These are phyloP conservation scores for Neopelma chrysocephalum DNA, from an alignment of 2,797 vertebrate species.

Conservation along the genomic window DNA sequence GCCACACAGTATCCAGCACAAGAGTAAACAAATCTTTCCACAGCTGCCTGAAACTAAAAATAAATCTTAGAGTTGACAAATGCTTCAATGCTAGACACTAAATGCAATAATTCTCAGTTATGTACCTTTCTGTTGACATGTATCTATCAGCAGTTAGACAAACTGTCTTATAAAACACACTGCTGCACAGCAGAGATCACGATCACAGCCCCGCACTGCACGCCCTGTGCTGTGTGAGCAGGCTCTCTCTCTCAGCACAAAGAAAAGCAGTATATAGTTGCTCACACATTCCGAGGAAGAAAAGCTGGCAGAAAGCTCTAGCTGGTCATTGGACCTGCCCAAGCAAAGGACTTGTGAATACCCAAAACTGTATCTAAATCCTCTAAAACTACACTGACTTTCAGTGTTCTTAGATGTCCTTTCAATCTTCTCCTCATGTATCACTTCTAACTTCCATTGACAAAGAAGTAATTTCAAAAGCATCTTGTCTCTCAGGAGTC, in stretches of 20 bases:
- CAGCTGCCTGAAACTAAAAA: slow-evolving; percentile 90
- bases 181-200: background rate
- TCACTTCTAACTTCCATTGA: background rate
- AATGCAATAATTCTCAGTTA: background rate
- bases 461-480: background rate
- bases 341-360: background rate
- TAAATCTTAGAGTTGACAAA: background rate
- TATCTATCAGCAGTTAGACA: background rate
- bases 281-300: background rate
- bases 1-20: slow-evolving; percentile 98
- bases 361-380: background rate
- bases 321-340: background rate
- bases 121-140: background rate
- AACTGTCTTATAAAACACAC: background rate
- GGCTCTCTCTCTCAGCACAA: background rate
- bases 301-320: background rate
- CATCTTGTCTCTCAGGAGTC: background rate
- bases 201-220: background rate
- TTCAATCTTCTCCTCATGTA: background rate
- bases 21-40: slow-evolving; percentile 94
- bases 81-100: background rate
- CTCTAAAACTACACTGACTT: background rate
- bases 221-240: background rate
- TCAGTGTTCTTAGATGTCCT: background rate
- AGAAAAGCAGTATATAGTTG: background rate